Conservation (phyloP, 2,113 vertebrate genomes). For the Cyanoramphus novaezelandiae region DNA sequence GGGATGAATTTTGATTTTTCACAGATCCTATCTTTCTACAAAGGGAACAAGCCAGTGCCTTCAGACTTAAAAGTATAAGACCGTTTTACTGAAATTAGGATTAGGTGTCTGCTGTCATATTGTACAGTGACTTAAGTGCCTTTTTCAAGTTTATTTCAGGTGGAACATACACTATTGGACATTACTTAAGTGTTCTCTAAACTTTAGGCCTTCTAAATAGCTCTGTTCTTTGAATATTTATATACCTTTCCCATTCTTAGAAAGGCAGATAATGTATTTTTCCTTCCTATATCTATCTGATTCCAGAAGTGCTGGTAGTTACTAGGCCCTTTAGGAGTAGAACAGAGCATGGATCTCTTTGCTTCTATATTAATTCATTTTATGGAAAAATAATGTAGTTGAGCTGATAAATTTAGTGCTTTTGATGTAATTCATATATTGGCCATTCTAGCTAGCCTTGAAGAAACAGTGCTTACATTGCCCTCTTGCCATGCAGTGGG, state of each 20-base stretch:
- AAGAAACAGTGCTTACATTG: neutral
- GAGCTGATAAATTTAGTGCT: neutral
- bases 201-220: slow-evolving; percentile 52
- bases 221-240: slow-evolving; percentile 52
- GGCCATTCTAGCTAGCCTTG: neutral
- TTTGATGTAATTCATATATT: neutral
- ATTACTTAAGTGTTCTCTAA: slow-evolving; percentile 46
- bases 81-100: neutral
- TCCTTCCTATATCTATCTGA: neutral
- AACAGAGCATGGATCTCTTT: neutral
- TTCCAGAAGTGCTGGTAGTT: neutral
- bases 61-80: neutral
- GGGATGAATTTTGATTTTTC: neutral
- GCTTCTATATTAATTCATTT: neutral
- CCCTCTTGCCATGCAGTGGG: neutral
- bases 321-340: neutral
- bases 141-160: neutral
- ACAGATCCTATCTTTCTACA: neutral
- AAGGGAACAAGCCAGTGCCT: neutral
- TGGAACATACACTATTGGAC: neutral
- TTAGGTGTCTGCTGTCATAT: neutral
- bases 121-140: neutral
- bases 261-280: neutral
- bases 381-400: neutral
- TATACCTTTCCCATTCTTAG: neutral